phyloP scores from a whole-genome alignment of 1,140 invertebrate species.

The Rhopalosiphum maidis region DNA sequence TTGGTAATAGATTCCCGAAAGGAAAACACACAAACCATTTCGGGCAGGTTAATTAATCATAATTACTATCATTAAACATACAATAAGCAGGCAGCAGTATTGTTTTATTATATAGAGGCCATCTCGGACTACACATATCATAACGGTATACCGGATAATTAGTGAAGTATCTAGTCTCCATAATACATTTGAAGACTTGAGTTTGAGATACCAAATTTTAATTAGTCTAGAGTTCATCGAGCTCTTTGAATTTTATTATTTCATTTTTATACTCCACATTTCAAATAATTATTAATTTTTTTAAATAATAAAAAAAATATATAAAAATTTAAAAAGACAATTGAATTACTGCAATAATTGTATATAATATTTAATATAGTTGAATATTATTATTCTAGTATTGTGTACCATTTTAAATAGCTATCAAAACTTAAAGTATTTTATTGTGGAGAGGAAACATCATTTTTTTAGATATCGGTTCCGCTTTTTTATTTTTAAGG shows the following conservation, averaged over 20 bases:
- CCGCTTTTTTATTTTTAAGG: conserved; percentile 2
- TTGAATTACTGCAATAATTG: neutral
- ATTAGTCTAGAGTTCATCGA: conserved; percentile 53
- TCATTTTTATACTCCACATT: neutral
- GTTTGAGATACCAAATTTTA: conserved; percentile 46
- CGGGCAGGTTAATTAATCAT: conserved; percentile 47
- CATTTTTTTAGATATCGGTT: neutral
- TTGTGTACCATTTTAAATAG: neutral
- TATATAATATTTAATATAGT: neutral
- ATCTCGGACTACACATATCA: conserved; percentile 39
- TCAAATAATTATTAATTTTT: neutral
- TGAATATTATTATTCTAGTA: neutral
- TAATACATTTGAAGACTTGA: neutral
- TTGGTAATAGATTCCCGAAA: conserved; percentile 39
- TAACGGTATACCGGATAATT: conserved; percentile 50
- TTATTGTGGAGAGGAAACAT: neutral
- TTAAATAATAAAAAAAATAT: neutral
- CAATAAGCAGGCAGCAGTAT: neutral
- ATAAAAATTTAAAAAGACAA: neutral
- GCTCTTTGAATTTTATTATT: conserved; percentile 20
- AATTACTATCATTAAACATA: conserved; percentile 50
- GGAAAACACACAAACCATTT: conserved; percentile 47
- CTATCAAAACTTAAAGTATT: neutral
- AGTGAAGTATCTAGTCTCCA: conserved; percentile 14
- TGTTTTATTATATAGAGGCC: conserved; percentile 53